Percentiles rank a stretch among this genome's conserved stretches.
phyloP scores from a whole-genome alignment of 1,140 invertebrate genomes.

The Drosophila lacteicornis region DNA sequence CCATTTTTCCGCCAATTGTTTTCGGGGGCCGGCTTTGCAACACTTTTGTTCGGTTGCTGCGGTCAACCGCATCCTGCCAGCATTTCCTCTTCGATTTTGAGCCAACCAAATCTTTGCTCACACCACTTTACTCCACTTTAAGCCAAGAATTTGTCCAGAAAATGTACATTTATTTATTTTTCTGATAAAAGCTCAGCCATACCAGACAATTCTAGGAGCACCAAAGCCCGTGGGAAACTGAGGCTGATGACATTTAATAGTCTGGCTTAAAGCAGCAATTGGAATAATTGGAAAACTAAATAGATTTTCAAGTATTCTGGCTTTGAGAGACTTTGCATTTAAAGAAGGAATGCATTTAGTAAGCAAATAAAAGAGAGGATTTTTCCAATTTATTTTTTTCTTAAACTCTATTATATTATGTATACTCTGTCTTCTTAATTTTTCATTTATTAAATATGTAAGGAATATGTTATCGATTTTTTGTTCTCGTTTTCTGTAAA shows the following conservation, averaged over 20 bases:
- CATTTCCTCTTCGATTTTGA: slow-evolving; percentile 13
- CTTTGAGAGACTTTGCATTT: not conserved
- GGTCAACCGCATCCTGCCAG: slow-evolving; percentile 43
- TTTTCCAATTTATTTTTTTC: too few relatives aligned
- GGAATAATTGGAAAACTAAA: not conserved
- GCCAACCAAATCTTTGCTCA: not conserved
- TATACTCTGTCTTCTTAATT: too few relatives aligned
- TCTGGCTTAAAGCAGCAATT: not conserved
- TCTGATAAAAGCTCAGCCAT: not conserved
- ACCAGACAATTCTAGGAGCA: not conserved
- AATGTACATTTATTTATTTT: slow-evolving; percentile 1
- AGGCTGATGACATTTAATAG: not conserved
- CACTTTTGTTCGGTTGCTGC: slow-evolving; percentile 51
- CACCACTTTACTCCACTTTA: slow-evolving; percentile 1
- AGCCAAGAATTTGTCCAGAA: not conserved
- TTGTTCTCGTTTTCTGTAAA: not conserved
- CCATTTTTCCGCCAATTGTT: slow-evolving; percentile 69
- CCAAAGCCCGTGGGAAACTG: not conserved
- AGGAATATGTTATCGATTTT: not conserved
- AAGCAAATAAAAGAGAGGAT: too few relatives aligned
- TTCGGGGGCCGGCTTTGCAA: slow-evolving; percentile 43
- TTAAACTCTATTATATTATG: too few relatives aligned
- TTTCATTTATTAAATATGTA: too few relatives aligned
- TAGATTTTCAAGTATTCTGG: not conserved
- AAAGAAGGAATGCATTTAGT: too few relatives aligned